Evolutionary conservation across 2,797 vertebrate species (phyloP), one percentile per base, ranked within the genome.

Genomic region (Hipposideros larvatus): DNA sequence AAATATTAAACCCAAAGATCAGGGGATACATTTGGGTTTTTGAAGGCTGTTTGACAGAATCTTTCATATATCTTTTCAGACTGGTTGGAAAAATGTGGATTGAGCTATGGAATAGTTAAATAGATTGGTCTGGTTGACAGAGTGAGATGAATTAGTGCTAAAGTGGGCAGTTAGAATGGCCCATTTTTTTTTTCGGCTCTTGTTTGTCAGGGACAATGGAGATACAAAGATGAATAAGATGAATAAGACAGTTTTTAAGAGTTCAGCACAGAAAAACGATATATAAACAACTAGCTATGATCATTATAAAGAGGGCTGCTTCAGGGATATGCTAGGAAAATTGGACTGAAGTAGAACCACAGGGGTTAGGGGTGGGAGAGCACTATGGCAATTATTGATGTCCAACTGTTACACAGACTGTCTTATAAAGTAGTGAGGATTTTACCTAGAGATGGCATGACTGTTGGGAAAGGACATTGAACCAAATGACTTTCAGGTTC

Each of bases 91-190:
- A 95, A 96, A 91, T 78, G 75, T 93, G 66, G 66, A 51, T 84
- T 75, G 65, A 88, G 86, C 89, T 90, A 70, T 41, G 14, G 18
- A 71, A 83, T 53, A 91, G 84, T 90, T 83, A 51, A 89, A 66
- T 59, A 86, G 93, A 77, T 93, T 94, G 55, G 37, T 89, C 85
- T 95, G 70, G n/a, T 79, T 89, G 73, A 84, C 37, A 46, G 79
- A 87, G 31, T 92, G 86, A 96, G 59, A 94, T 94, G 51, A 90
- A 84, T 87, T 91, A 77, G 28, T 90, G 41, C 59, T 87, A 43
- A 96, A 93, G 65, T 57, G 53, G 87, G 82, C 90, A 88, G 74
- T 78, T 73, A 59, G 61, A 61, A 70, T 75, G 92, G 34, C 41
- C 34, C 68, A 24, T 83, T 37, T 37, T 95, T 82, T 82, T 88